A percentile compares a stretch with the other conserved stretches of the same genome.
phyloP scores from a whole-genome alignment of 1,140 invertebrate genomes.

The Centruroides vittatus region DNA sequence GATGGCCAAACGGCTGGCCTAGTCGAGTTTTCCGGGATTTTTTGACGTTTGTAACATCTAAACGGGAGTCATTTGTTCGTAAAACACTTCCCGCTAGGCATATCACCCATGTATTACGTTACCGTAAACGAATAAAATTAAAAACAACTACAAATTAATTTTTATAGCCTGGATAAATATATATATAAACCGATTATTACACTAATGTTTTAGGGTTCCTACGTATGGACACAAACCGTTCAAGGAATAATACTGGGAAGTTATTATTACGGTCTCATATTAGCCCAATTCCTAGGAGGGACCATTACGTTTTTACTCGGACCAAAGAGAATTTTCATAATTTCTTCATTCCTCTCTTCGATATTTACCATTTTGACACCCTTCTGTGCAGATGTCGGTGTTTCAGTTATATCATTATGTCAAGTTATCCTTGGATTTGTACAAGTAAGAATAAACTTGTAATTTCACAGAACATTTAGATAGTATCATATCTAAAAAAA shows the following conservation, averaged over 20 bases:
- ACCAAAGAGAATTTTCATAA: conserved; percentile 69
- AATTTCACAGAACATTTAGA: too few species aligned
- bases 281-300: conserved; percentile 65
- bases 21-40: too few species aligned
- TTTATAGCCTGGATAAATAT: too few species aligned
- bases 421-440: conserved; percentile 28
- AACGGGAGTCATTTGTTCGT: too few species aligned
- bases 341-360: conserved; percentile 63
- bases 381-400: conserved; percentile 31
- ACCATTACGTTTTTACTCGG: conserved; percentile 57
- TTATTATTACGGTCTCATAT: conserved; percentile 73
- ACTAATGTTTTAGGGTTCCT: conserved; percentile 39
- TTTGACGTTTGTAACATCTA: too few species aligned
- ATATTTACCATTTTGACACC: conserved; percentile 68
- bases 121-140: too few species aligned
- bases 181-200: too few species aligned
- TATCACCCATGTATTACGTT: too few species aligned
- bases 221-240: conserved; percentile 57
- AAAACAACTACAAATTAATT: too few species aligned
- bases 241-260: conserved; percentile 64
- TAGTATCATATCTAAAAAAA: too few species aligned
- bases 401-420: conserved; percentile 26
- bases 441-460: conserved; percentile 22
- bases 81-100: too few species aligned
- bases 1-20: too few species aligned